Percentiles rank a stretch among this genome's conserved stretches.
Evolutionary conservation across 2,113 vertebrate genomes (phyloP).

Genomic region (Alethe castanea): DNA sequence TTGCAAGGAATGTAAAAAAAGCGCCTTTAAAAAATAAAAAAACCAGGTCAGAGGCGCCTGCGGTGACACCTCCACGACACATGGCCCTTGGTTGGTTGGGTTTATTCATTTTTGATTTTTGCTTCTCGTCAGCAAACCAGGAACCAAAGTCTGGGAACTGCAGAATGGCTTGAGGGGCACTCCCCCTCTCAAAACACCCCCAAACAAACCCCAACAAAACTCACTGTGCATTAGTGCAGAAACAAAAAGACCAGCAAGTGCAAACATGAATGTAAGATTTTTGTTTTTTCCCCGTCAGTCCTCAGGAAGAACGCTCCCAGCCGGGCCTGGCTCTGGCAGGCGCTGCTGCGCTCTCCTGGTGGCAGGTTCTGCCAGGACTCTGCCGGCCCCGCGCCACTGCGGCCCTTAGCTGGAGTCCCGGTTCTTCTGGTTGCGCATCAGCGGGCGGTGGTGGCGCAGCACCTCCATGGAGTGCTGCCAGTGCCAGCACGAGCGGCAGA

Average conservation of each 20-base stretch:
- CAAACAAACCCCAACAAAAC: constrained; percentile 77
- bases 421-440: constrained; percentile 99
- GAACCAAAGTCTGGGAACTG: constrained; percentile 89
- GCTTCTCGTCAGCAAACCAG: constrained; percentile 79
- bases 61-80: constrained; percentile 76
- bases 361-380: constrained; percentile 41
- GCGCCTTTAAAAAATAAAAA: constrained; percentile 78
- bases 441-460: constrained; percentile 92
- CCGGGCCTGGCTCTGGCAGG: constrained; percentile 67
- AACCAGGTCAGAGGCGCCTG: constrained; percentile 75
- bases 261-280: constrained; percentile 88
- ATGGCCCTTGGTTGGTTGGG: constrained; percentile 70
- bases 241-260: constrained; percentile 98
- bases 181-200: constrained; percentile 66
- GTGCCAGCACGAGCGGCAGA: constrained; percentile 97
- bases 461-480: constrained; percentile 97
- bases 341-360: neutral
- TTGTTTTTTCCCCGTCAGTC: constrained; percentile 68
- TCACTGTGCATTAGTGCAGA: constrained; percentile 97
- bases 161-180: constrained; percentile 73
- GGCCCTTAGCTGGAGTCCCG: constrained; percentile 86
- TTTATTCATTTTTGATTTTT: constrained; percentile 17
- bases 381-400: neutral
- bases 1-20: constrained; percentile 90
- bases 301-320: constrained; percentile 77